These are phyloP conservation scores for Belgica antarctica DNA, from an alignment of 2,888 invertebrate genomes.

Conservation along the genomic window DNA sequence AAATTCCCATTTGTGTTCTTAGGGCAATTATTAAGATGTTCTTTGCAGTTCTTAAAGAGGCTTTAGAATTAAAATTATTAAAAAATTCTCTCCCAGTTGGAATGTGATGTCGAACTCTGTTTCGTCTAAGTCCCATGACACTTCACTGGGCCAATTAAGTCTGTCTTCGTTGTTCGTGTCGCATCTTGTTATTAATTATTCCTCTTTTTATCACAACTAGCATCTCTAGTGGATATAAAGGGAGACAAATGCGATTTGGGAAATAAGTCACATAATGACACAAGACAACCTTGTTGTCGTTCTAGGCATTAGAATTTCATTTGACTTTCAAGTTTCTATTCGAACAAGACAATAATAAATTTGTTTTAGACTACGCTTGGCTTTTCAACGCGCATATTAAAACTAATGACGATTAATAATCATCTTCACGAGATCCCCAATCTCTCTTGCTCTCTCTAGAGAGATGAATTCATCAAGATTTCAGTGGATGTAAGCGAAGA, in stretches of 20 bases:
- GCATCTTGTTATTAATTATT: constrained; percentile 10
- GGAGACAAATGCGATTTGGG: constrained; percentile 15
- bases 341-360: constrained; percentile 17
- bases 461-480: constrained; percentile 28
- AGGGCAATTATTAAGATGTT: constrained; percentile 28
- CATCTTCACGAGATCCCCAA: neutral
- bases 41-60: constrained; percentile 16
- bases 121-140: neutral
- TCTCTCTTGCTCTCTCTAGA: neutral
- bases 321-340: constrained; percentile 12
- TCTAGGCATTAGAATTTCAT: neutral
- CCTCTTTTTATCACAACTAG: constrained; percentile 6
- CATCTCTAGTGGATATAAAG: constrained; percentile 21
- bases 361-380: neutral
- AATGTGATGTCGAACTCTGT: constrained; percentile 2
- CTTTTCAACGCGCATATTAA: constrained; percentile 15
- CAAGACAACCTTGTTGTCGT: neutral
- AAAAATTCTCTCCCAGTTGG: constrained; percentile 2
- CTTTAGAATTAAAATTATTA: constrained; percentile 14
- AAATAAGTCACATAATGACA: constrained; percentile 24
- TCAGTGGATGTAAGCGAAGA: neutral
- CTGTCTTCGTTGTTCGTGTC: constrained; percentile 5
- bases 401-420: constrained; percentile 26
- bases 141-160: constrained; percentile 19
- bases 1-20: constrained; percentile 17